Evolutionary conservation across 2,888 invertebrate species (phyloP), one percentile per base, ranked within the genome.

Genomic region (Nemotelus nigrinus): DNA sequence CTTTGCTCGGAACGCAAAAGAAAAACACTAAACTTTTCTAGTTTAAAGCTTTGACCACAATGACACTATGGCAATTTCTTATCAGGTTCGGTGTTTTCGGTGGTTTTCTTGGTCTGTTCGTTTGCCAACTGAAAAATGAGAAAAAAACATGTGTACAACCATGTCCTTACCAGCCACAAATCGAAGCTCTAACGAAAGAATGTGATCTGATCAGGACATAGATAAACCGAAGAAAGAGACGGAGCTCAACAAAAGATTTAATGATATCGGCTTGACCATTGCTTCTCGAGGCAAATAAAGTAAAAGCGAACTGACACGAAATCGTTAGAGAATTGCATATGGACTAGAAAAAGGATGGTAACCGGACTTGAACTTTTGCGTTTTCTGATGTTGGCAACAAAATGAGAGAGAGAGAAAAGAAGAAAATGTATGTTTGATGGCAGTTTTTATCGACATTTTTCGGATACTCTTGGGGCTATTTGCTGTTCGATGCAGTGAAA

Each of bases 201-300:
- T 65, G n/a, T 25, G 57, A 41, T 65, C 25, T n/a, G 2, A 41
- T 43, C 57, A 25, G 76, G 41, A 55, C 65, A 55, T 43, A 5
- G 7, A 25, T 25, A 7, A 4, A n/a, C 72, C 8, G 57, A 60
- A 72, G n/a, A 7, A 10, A 60, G 10, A 25, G 71, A 50, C 3
- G 53, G 53, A 64, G 41, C 4, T 44, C 55, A 53, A 47, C 44
- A 53, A 76, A 77, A 78, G 72, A 78, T 77, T 78, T 76, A 78
- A 78, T 68, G 78, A 78, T 78, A 78, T 71, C 65, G 76, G 55
- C 78, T 58, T 78, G 78, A 78, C 78, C 78, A 77, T 78, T 76
- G 76, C 65, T 60, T 72, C 47, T 63, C 65, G 43, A 74, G 65
- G 60, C 72, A 71, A 78, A 78, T 78, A 78, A 78, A 77, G 45